Evolutionary conservation across 2,797 vertebrate genomes (phyloP).

Genomic region (Anniella stebbinsi): DNA sequence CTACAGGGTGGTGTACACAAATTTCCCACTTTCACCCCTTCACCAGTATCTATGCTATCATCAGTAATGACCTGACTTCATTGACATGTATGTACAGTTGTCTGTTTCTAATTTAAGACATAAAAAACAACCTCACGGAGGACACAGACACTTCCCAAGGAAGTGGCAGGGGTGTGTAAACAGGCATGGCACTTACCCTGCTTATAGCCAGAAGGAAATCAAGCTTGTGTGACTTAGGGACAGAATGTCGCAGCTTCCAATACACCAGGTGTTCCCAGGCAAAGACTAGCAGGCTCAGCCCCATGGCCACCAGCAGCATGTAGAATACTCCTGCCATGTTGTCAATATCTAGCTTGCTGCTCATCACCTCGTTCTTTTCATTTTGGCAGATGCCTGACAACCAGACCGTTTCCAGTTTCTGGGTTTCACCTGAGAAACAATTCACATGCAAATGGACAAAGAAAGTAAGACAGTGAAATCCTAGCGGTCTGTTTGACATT

Average conservation of each 20-base stretch:
- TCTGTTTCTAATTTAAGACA: not conserved
- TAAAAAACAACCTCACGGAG: not conserved
- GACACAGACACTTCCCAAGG: not conserved
- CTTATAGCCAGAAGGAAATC: conserved; percentile 95
- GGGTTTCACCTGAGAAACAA: conserved; percentile 88
- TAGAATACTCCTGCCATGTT: conserved; percentile 99
- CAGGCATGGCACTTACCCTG: conserved; percentile 83
- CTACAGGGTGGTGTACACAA: too few species aligned
- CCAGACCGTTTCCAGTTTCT: conserved; percentile 97
- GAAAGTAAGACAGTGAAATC: not conserved
- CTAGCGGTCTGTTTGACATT: not conserved
- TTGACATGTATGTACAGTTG: too few species aligned
- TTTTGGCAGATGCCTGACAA: conserved; percentile 98
- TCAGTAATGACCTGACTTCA: too few species aligned
- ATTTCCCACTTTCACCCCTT: too few species aligned
- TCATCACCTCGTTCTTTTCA: conserved; percentile 99
- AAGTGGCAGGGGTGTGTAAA: too few species aligned
- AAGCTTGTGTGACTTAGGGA: conserved; percentile 87
- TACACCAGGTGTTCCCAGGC: conserved; percentile 98
- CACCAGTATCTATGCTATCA: too few species aligned
- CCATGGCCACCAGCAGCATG: conserved; percentile 99
- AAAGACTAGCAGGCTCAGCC: conserved; percentile 95
- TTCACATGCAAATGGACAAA: fast-evolving
- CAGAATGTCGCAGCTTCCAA: conserved; percentile 93
- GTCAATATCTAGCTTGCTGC: conserved; percentile 98